Evolutionary conservation across 2,888 invertebrate genomes (phyloP).

Genomic region (Callosobruchus maculatus): DNA sequence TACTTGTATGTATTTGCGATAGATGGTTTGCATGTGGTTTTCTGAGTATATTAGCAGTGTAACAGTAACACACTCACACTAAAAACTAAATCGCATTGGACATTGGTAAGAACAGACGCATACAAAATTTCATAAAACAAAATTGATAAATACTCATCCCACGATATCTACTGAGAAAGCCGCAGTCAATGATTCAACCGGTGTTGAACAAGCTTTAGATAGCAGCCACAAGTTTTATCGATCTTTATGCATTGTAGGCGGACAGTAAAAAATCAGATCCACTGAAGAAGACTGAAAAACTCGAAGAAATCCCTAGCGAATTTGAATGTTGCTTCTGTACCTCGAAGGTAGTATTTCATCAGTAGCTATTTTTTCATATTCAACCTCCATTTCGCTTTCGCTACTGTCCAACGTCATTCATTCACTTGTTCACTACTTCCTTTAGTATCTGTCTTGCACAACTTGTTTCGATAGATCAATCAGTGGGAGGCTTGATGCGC

Average conservation of each 20-base stretch:
- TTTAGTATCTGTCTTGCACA: not conserved
- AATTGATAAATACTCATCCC: not conserved
- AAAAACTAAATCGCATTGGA: not conserved
- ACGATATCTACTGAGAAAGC: not conserved
- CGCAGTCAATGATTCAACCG: not conserved
- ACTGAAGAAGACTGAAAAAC: slow-evolving; percentile 55
- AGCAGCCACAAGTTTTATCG: not conserved
- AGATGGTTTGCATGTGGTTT: not conserved
- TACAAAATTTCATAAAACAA: not conserved
- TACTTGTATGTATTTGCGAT: not conserved
- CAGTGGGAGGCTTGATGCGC: too few relatives aligned
- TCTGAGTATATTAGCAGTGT: not conserved
- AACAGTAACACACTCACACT: not conserved
- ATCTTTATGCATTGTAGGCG: slow-evolving; percentile 43
- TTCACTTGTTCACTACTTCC: not conserved
- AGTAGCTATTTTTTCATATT: not conserved
- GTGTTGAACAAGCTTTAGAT: not conserved
- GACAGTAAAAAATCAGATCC: slow-evolving; percentile 61
- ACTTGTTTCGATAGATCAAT: too few relatives aligned
- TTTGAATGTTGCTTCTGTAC: slow-evolving; percentile 97
- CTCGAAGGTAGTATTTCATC: slow-evolving; percentile 68
- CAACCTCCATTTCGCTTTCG: not conserved
- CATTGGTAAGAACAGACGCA: not conserved
- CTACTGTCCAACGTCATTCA: not conserved
- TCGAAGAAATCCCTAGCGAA: slow-evolving; percentile 90